Base-by-base conservation (phyloP, 1,140 invertebrate genomes). In the Eciton burchellii region DNA sequence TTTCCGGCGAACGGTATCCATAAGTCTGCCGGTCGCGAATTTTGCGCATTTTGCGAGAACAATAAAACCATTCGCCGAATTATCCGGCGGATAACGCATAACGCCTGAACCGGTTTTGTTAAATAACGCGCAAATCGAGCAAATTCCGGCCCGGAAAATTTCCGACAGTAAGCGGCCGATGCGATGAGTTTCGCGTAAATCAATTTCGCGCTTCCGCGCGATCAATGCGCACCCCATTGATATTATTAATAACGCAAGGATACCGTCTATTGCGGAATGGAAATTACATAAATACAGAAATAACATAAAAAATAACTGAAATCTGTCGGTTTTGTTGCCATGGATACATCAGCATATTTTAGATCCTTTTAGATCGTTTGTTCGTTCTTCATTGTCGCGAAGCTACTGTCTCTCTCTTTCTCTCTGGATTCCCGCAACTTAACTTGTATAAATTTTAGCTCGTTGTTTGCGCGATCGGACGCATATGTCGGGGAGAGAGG, bases 101-200 rank as follows among this genome's bases (percentile, higher is more conserved):
- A 74, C 47, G 19, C n/a, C 26, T 54, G 35, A 2, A 6, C 6
- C 35, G 16, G 52, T 74, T 43, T 43, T 49, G 57, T 49, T 74
- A 63, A 74, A 74, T 74, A 62, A 74, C 12, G 57, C 57, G 19
- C 45, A 41, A 74, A 74, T 74, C 57, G 43, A 74, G 62, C 57
- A 12, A 62, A 74, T 74, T 63, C 26, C 57, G 57, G 0, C 72
- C n/a, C 35, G 35, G 35, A 52, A 74, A 62, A 62, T 62, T 74
- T 73, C 11, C 72, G 26, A 74, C 57, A 29, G 35, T 74, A 74
- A 74, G 57, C 43, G n/a, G n/a, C 3, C 52, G n/a, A 54, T 19
- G 57, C 57, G 57, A 14, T n/a, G 11, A 52, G 57, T 62, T 74
- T 62, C 52, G 24, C 29, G 12, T 26, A 43, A 74, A 74, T 74